These are phyloP conservation scores for Dasypolia templi DNA, from an alignment of 2,888 invertebrate genomes.

Conservation along the genomic window DNA sequence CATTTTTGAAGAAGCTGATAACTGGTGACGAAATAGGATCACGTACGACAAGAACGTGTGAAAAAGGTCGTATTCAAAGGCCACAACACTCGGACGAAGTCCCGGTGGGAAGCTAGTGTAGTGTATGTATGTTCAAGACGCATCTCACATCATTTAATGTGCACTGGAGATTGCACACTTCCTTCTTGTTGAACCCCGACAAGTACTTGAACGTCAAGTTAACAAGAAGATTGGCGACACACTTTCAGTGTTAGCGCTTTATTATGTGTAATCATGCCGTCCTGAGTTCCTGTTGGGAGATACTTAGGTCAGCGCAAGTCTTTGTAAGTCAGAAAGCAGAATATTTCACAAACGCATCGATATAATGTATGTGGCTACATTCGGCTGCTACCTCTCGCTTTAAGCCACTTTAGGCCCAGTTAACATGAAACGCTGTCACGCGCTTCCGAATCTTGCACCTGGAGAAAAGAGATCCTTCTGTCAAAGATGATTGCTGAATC, in stretches of 20 bases:
- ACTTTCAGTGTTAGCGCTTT: slow-evolving; percentile 31
- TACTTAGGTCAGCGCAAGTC: background rate
- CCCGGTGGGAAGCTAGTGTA: background rate
- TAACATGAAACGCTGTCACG: background rate
- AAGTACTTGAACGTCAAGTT: slow-evolving; percentile 40
- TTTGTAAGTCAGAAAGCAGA: background rate
- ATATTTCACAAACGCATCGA: background rate
- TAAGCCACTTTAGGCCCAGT: background rate
- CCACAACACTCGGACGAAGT: too few species aligned
- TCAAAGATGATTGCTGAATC: background rate
- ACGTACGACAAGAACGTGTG: too few species aligned
- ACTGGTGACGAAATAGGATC: too few species aligned
- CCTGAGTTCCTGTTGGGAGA: slow-evolving; percentile 3
- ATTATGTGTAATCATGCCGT: slow-evolving; percentile 23
- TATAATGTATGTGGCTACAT: background rate
- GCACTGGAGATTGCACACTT: slow-evolving; percentile 38
- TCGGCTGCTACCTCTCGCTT: background rate
- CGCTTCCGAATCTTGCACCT: background rate
- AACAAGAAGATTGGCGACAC: slow-evolving; percentile 56
- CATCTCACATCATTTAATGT: slow-evolving; percentile 8
- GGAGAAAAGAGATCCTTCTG: background rate
- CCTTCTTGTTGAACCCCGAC: slow-evolving; percentile 44
- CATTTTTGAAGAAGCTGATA: too few species aligned
- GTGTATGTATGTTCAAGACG: slow-evolving; percentile 1
- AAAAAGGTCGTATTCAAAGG: too few species aligned